These are phyloP conservation scores for Cyphomyrus discorhynchus DNA, from an alignment of 2,113 vertebrate species.

Conservation along the genomic window DNA sequence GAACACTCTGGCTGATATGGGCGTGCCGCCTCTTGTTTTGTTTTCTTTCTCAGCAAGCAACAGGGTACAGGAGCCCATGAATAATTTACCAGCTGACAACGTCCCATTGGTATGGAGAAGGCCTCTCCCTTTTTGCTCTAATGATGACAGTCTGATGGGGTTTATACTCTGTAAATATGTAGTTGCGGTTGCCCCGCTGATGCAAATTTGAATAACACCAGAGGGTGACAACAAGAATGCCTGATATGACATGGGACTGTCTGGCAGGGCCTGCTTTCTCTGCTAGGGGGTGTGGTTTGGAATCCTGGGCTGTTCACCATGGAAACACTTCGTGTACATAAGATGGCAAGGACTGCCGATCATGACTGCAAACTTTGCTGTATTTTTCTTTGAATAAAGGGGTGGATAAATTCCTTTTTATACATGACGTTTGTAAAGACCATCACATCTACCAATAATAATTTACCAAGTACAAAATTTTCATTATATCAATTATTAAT, in stretches of 20 bases:
- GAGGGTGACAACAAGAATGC: not conserved
- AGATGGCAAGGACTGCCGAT: not conserved
- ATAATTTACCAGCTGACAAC: not conserved
- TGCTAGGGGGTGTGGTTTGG: constrained; percentile 27
- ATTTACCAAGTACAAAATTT: not conserved
- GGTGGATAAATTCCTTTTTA: not conserved
- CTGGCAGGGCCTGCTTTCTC: not conserved
- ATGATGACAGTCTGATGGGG: not conserved
- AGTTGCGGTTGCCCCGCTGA: not conserved
- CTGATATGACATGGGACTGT: not conserved
- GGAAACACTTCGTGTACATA: not conserved
- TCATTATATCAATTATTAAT: not conserved
- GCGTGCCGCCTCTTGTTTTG: constrained; percentile 11
- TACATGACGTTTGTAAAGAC: not conserved
- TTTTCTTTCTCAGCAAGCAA: not conserved
- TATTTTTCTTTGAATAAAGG: not conserved
- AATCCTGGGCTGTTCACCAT: constrained; percentile 10
- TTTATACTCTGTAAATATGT: not conserved
- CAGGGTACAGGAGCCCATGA: not conserved
- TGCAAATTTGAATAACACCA: not conserved
- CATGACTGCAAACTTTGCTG: not conserved
- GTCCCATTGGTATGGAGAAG: not conserved
- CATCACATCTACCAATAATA: not conserved
- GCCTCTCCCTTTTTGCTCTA: not conserved
- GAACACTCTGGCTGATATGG: not conserved